Conservation (phyloP, 2,888 invertebrate genomes). For the Aplocera efformata region DNA sequence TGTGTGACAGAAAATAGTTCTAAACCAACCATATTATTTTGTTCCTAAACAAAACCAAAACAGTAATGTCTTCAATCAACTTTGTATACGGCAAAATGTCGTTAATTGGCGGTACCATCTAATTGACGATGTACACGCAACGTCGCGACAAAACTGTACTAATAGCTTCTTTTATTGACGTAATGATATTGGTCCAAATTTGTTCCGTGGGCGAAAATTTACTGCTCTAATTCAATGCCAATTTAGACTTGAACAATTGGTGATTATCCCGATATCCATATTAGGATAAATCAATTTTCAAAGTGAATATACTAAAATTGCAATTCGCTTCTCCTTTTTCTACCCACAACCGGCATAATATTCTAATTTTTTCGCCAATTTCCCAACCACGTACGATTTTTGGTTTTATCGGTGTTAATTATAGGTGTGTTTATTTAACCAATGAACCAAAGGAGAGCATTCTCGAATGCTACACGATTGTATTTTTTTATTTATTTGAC, state of each 20-base stretch:
- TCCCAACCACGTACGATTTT: no score
- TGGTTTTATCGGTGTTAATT: no score
- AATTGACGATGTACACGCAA: slow-evolving; percentile 61
- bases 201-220: slow-evolving; percentile 58
- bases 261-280: slow-evolving; percentile 26
- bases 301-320: slow-evolving; percentile 8
- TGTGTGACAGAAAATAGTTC: no score
- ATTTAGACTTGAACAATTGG: slow-evolving; percentile 44
- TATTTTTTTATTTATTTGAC: no score
- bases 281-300: slow-evolving; percentile 12
- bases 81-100: slow-evolving; percentile 40
- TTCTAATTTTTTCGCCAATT: no score
- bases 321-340: slow-evolving; percentile 10
- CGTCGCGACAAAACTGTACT: slow-evolving; percentile 60
- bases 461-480: no score
- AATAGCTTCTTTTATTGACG: slow-evolving; percentile 55
- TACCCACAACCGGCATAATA: slow-evolving; percentile 8
- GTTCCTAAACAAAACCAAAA: slow-evolving; percentile 15
- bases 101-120: slow-evolving; percentile 52
- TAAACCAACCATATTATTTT: no score
- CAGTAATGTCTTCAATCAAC: slow-evolving; percentile 38
- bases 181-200: slow-evolving; percentile 47
- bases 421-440: no score
- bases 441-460: no score
- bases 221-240: slow-evolving; percentile 57